A percentile compares a stretch with the other conserved stretches of the same genome.
Evolutionary conservation across 2,113 vertebrate species (phyloP).

Genomic region (Ophiodon elongatus): DNA sequence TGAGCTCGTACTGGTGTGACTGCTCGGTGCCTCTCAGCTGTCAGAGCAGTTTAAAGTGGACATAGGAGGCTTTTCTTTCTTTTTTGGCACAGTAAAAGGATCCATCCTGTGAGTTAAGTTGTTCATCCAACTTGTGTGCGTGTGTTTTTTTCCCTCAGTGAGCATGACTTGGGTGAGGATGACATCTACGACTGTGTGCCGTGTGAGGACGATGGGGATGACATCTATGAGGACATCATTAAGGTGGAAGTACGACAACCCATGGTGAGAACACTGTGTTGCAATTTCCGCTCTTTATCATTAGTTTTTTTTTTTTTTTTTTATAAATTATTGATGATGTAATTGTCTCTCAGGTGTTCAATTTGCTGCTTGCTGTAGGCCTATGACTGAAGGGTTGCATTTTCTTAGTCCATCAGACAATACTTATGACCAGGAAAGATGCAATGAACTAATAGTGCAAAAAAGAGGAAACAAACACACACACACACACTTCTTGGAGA

Average conservation of each 20-base stretch:
- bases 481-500: slow-evolving; percentile 6
- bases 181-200: slow-evolving; percentile 99
- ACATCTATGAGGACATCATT: slow-evolving; percentile 99
- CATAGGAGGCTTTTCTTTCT: background rate
- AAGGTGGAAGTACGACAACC: slow-evolving; percentile 98
- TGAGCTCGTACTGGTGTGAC: slow-evolving; percentile 1
- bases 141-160: slow-evolving; percentile 79
- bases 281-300: background rate
- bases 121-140: background rate
- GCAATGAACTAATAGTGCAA: background rate
- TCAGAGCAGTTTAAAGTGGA: slow-evolving; percentile 6
- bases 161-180: slow-evolving; percentile 95
- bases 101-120: background rate
- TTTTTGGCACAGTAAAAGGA: background rate
- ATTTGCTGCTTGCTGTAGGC: background rate
- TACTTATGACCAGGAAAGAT: background rate
- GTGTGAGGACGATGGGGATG: slow-evolving; percentile 95
- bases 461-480: slow-evolving; percentile 8
- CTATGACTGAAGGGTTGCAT: background rate
- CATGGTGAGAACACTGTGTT: slow-evolving; percentile 88
- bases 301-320: background rate
- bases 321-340: background rate
- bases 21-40: background rate
- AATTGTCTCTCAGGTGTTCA: background rate
- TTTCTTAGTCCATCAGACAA: background rate